phyloP scores from a whole-genome alignment of 2,888 invertebrate species.

The Polymixis flavicincta region DNA sequence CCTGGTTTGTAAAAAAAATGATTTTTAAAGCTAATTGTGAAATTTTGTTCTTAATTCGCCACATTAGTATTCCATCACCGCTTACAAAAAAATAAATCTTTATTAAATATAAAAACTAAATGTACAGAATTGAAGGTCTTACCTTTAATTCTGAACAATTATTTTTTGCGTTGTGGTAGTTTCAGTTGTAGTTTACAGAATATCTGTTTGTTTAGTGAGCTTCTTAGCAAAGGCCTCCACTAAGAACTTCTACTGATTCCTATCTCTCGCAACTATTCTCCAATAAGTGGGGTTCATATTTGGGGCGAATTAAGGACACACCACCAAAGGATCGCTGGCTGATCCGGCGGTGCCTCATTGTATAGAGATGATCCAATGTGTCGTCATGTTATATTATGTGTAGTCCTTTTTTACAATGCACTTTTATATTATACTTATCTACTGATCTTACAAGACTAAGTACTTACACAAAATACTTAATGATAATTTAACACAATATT shows the following conservation, averaged over 20 bases:
- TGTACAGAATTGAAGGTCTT: no score
- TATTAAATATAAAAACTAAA: no score
- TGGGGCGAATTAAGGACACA: constrained; percentile 11
- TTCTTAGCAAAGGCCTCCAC: no score
- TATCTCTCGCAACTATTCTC: no score
- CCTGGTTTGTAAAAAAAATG: constrained; percentile 20
- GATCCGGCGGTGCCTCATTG: constrained; percentile 23
- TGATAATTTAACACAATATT: constrained; percentile 4
- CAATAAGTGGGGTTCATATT: background rate
- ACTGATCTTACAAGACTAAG: constrained; percentile 54
- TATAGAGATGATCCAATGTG: constrained; percentile 34
- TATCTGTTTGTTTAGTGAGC: no score
- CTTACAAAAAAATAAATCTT: background rate
- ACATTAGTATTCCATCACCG: background rate
- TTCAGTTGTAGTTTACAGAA: no score
- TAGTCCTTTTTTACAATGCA: constrained; percentile 49
- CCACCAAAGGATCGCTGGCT: constrained; percentile 10
- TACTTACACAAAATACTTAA: constrained; percentile 63
- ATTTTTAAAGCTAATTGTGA: constrained; percentile 25
- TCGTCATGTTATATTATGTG: constrained; percentile 25
- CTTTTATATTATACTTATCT: constrained; percentile 36
- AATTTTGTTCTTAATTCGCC: constrained; percentile 18
- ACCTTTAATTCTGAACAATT: no score
- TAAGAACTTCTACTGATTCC: no score
- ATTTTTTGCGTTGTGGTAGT: no score